Base-by-base conservation (phyloP, 2,888 invertebrate genomes). In the Spicauda simplicius region DNA sequence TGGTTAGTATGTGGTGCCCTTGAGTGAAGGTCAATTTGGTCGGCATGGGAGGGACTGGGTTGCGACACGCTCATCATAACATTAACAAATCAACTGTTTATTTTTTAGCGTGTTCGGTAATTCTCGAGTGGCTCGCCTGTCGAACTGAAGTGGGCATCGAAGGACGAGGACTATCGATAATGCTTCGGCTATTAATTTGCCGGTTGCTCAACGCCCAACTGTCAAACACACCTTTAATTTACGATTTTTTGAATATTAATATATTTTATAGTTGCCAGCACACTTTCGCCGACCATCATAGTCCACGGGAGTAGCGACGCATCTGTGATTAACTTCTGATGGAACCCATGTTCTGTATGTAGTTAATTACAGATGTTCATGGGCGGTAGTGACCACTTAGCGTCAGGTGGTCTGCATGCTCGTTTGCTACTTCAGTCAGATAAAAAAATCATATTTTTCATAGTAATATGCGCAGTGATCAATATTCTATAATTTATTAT, bases 1-100 rank as follows among this genome's bases (percentile, higher is more conserved):
- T 76, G 80, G 79, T 80, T 74, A 75, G 71, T 70, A 73, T 76
- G 70, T 70, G 73, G 62, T 84, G 87, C 78, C 91, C 91, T 90
- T 89, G 89, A 77, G 73, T 72, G 81, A 87, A 92, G 91, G 91
- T 91, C 90, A 84, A 84, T 84, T 81, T 76, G 81, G 80, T 77
- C 79, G n/a, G n/a, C n/a, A n/a, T 81, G 81, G 79, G 82, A 79
- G 83, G 82, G 81, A 83, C 78, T 70, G 74, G 64, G n/a, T 89
- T 90, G 81, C 87, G 86, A 87, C 86, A 87, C 75, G 77, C 72
- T 74, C 77, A 78, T 80, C 80, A 79, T 78, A 83, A 81, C 80
- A 83, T 84, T 81, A 82, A 84, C 82, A 80, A 82, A 81, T 78
- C 77, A 71, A 72, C 77, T 87, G 85, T 89, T 90, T 87, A 82